Conservation (phyloP, 2,113 vertebrate species). For the Arvicanthis niloticus region DNA sequence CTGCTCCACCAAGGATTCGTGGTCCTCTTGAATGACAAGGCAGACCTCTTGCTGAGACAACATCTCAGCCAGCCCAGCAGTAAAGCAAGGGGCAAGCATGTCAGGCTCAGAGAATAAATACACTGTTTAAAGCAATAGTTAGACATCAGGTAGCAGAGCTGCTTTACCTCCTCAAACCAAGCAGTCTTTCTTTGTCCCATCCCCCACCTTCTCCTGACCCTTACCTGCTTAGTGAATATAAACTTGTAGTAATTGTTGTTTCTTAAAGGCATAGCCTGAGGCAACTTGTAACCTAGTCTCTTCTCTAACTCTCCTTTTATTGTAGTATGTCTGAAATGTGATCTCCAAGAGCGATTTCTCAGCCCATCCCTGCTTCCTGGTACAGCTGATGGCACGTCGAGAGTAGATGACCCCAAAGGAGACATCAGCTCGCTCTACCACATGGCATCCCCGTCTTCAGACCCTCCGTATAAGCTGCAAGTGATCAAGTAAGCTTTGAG, state of each 20-base stretch:
- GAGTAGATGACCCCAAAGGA: conserved; percentile 84
- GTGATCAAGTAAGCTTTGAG: conserved; percentile 89
- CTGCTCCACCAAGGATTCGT: not conserved
- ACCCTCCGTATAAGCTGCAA: conserved; percentile 84
- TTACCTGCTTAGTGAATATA: not conserved
- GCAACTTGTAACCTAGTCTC: conserved; percentile 27
- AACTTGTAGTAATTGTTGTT: conserved; percentile 62
- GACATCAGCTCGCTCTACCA: conserved; percentile 87
- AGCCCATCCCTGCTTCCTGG: conserved; percentile 92
- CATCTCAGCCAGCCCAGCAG: conserved; percentile 31
- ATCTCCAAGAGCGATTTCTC: conserved; percentile 94
- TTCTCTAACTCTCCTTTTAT: conserved; percentile 52
- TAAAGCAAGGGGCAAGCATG: conserved; percentile 26
- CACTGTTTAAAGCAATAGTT: not conserved
- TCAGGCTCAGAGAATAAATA: conserved; percentile 43
- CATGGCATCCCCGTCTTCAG: conserved; percentile 84
- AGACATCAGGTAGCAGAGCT: not conserved
- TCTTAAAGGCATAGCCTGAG: conserved; percentile 60
- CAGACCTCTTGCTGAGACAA: conserved; percentile 17
- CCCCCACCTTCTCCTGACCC: not conserved
- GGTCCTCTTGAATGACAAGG: conserved; percentile 36
- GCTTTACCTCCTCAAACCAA: conserved; percentile 9
- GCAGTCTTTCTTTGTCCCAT: not conserved
- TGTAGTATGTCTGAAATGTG: conserved; percentile 95
- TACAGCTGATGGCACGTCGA: conserved; percentile 81